These are phyloP conservation scores for Amblyornis subalaris DNA, from an alignment of 2,113 vertebrate genomes.

Conservation along the genomic window DNA sequence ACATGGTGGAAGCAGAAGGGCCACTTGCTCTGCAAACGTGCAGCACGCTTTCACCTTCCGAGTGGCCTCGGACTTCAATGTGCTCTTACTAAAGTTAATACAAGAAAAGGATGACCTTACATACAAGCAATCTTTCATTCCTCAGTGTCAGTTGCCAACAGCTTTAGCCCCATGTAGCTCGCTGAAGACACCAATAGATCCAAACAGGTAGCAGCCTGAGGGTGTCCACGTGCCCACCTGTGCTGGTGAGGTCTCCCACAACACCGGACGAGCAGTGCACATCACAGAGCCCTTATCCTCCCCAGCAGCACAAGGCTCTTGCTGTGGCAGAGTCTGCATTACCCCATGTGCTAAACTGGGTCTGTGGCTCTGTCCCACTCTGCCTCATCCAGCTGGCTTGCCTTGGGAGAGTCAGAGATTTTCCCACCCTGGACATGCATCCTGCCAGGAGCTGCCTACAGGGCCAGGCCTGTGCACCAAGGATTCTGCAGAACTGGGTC, in stretches of 20 bases:
- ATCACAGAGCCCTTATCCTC: accelerated
- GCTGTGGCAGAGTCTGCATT: accelerated
- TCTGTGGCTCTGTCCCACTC: neutral
- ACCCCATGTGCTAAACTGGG: accelerated
- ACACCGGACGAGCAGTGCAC: accelerated
- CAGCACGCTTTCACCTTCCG: accelerated
- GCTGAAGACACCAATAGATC: neutral
- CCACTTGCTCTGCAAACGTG: accelerated
- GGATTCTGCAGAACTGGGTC: neutral
- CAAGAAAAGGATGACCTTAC: too few relatives aligned
- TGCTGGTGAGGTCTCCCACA: accelerated
- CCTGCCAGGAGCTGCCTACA: neutral
- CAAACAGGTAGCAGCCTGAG: accelerated
- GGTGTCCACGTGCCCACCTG: accelerated
- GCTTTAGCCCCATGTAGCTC: neutral
- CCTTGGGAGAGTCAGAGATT: accelerated
- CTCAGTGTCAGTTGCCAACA: neutral
- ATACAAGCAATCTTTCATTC: accelerated
- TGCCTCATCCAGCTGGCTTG: accelerated
- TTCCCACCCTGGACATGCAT: accelerated
- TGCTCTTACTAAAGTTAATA: accelerated
- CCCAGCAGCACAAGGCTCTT: neutral
- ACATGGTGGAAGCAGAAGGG: accelerated
- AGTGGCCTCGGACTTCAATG: accelerated
- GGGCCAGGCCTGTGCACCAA: neutral